Evolutionary conservation across 1,140 invertebrate species (phyloP).

Genomic region (Luehdorfia chinensis): DNA sequence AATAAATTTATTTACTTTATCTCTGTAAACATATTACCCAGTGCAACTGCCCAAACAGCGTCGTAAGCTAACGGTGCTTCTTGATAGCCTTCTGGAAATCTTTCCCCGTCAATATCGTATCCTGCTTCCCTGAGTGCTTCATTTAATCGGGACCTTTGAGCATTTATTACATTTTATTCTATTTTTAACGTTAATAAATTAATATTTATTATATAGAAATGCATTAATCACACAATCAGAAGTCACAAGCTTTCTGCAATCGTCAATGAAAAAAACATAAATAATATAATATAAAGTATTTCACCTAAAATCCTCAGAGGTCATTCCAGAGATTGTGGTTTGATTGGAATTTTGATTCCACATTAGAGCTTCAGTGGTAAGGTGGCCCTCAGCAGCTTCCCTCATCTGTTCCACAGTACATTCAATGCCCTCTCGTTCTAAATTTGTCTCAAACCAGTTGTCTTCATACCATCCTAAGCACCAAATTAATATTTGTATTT

Average conservation of each 20-base stretch:
- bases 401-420: slow-evolving; percentile 96
- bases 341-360: slow-evolving; percentile 95
- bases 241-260: too few relatives aligned
- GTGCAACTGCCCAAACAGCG: slow-evolving; percentile 97
- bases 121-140: slow-evolving; percentile 85
- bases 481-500: slow-evolving; percentile 5
- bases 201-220: slow-evolving; percentile 10
- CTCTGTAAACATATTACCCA: too few relatives aligned
- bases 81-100: slow-evolving; percentile 96
- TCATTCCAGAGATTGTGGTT: slow-evolving; percentile 96
- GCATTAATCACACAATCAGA: too few relatives aligned
- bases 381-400: slow-evolving; percentile 95
- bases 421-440: slow-evolving; percentile 93
- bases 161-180: too few relatives aligned
- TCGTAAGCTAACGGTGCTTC: slow-evolving; percentile 99
- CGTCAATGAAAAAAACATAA: too few relatives aligned
- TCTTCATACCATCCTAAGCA: slow-evolving; percentile 97
- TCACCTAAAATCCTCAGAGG: slow-evolving; percentile 84
- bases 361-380: slow-evolving; percentile 99
- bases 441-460: slow-evolving; percentile 96
- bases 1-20: too few relatives aligned
- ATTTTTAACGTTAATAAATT: too few relatives aligned
- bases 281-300: too few relatives aligned
- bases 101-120: slow-evolving; percentile 88
- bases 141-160: slow-evolving; percentile 85